Evolutionary conservation across 2,113 vertebrate genomes (phyloP).

Genomic region (Amphiprion percula): DNA sequence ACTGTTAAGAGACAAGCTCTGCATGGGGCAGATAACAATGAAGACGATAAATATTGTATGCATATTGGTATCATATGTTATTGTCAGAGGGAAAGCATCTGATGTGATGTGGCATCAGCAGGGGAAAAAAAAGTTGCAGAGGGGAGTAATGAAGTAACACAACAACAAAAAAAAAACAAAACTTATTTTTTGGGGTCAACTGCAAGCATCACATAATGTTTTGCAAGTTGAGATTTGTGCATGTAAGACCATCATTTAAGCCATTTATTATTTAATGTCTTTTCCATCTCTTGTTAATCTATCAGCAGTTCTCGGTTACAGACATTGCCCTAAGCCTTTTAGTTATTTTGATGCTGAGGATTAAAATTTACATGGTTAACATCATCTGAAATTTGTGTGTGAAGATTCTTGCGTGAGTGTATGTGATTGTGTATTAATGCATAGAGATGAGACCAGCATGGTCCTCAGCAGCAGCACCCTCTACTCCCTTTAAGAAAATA

Average conservation of each 20-base stretch:
- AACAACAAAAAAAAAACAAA: no score
- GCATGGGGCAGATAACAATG: conserved; percentile 20
- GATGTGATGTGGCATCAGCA: not conserved
- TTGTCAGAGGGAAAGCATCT: not conserved
- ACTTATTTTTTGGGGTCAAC: not conserved
- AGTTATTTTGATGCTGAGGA: conserved; percentile 1
- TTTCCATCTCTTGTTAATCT: not conserved
- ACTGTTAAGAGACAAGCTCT: conserved; percentile 17
- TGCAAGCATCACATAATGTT: not conserved
- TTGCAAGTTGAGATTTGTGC: conserved; percentile 1
- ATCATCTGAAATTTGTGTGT: conserved; percentile 17
- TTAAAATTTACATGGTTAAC: conserved; percentile 25
- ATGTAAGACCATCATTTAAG: not conserved
- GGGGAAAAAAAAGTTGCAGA: not conserved
- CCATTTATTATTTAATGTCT: not conserved
- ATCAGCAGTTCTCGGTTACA: not conserved
- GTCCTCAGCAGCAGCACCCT: conserved; percentile 44
- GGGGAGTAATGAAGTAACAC: no score
- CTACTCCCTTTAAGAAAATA: conserved; percentile 58
- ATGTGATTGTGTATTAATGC: not conserved
- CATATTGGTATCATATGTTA: not conserved
- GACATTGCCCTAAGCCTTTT: not conserved
- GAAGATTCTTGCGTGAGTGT: not conserved
- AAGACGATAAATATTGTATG: not conserved
- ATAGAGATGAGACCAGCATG: conserved; percentile 33